A percentile compares a stretch with the other conserved stretches of the same genome.
Evolutionary conservation across 35 echinoderm and acorn worm genomes (phyloP).

Genomic region (Diadema setosum): DNA sequence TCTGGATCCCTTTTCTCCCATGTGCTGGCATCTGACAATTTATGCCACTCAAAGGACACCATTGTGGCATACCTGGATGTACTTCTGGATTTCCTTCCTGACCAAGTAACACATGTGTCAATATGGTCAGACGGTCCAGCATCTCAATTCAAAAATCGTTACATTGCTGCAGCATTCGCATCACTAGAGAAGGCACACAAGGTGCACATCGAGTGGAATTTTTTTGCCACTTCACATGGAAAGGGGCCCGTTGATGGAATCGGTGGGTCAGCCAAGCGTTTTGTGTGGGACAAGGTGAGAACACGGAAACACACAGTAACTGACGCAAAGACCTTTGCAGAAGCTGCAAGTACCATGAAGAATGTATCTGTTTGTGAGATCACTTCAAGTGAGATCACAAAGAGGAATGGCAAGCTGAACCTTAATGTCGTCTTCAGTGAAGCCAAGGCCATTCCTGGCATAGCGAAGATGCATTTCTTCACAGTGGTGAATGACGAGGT

Average conservation of each 20-base stretch:
- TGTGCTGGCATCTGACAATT: neutral
- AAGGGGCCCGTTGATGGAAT: conserved; percentile 75
- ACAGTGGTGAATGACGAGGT: neutral
- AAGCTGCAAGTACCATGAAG: conserved; percentile 10
- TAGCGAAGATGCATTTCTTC: neutral
- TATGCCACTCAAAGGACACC: neutral
- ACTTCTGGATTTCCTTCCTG: conserved; percentile 10
- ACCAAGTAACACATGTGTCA: neutral
- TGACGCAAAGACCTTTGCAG: conserved; percentile 15
- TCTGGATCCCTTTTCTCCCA: neutral
- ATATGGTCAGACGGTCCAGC: conserved; percentile 54
- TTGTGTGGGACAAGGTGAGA: conserved; percentile 11
- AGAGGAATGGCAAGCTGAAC: neutral
- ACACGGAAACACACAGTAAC: neutral
- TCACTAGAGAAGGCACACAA: conserved; percentile 26
- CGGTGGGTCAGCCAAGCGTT: conserved; percentile 12
- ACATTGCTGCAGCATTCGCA: conserved; percentile 5
- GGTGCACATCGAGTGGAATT: conserved; percentile 57
- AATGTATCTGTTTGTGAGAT: conserved; percentile 24
- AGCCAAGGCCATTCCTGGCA: neutral
- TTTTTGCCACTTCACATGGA: conserved; percentile 67
- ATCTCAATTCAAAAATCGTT: conserved; percentile 58
- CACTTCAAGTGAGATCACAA: neutral
- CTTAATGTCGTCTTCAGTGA: neutral
- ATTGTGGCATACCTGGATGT: neutral